Conservation (phyloP, 1,140 invertebrate genomes). For the Drosophila willistoni region DNA sequence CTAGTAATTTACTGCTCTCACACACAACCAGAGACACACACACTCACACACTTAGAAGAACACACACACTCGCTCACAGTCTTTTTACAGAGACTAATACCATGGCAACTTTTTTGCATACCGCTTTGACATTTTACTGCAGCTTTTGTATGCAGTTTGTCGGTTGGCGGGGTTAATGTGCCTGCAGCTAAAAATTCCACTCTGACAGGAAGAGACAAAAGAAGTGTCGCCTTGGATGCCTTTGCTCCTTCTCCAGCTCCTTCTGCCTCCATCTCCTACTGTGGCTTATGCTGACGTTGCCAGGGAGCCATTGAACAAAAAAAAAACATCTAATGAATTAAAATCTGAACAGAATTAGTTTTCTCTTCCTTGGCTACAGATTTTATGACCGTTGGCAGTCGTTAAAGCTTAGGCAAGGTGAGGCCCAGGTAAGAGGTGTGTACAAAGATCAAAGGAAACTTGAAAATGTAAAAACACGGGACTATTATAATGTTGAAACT, state of each 20-base stretch:
- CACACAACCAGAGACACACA: constrained; percentile 15
- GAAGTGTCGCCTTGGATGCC: constrained; percentile 16
- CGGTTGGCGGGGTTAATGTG: constrained; percentile 32
- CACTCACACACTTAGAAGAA: background rate
- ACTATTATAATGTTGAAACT: background rate
- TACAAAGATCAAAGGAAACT: constrained; percentile 46
- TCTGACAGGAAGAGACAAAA: constrained; percentile 44
- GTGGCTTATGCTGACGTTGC: constrained; percentile 13
- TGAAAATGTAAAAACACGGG: constrained; percentile 16
- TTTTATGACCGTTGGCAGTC: constrained; percentile 46
- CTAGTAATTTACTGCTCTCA: constrained; percentile 55
- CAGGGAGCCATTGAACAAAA: background rate
- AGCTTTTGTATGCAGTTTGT: constrained; percentile 47
- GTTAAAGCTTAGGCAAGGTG: background rate
- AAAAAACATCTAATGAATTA: constrained; percentile 56
- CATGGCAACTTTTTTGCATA: constrained; percentile 41
- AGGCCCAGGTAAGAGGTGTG: constrained; percentile 4
- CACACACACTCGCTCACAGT: background rate
- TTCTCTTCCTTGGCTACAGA: constrained; percentile 35
- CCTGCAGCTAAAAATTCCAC: constrained; percentile 39
- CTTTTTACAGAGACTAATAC: constrained; percentile 21
- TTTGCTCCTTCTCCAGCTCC: background rate
- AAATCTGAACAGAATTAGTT: constrained; percentile 61
- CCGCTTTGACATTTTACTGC: constrained; percentile 52
- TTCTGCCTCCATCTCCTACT: background rate